Percentiles rank a stretch among this genome's conserved stretches.
Evolutionary conservation across 2,113 vertebrate species (phyloP).

Genomic region (Oreochromis spilurus): DNA sequence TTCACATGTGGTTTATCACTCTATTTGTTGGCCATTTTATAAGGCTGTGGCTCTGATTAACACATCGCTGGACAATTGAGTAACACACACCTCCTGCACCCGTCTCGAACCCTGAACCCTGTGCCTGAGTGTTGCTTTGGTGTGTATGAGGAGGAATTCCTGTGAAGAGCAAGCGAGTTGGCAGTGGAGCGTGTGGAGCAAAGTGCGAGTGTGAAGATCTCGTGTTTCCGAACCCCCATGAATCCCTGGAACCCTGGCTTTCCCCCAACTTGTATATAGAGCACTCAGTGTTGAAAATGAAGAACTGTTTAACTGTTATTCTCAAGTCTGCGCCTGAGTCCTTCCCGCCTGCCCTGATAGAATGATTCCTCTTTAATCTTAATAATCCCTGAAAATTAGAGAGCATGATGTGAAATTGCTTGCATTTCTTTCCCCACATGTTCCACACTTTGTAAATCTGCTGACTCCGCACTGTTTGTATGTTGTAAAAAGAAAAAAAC

Average conservation of each 20-base stretch:
- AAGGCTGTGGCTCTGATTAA: too few relatives aligned
- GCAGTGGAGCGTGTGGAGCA: too few relatives aligned
- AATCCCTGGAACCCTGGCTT: background rate
- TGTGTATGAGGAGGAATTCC: too few relatives aligned
- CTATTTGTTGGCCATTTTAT: too few relatives aligned
- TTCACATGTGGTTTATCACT: too few relatives aligned
- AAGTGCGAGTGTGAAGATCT: too few relatives aligned
- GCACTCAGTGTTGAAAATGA: background rate
- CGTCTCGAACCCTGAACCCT: too few relatives aligned
- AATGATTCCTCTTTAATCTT: fast-evolving
- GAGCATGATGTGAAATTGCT: background rate
- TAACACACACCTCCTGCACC: too few relatives aligned
- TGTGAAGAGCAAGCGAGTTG: too few relatives aligned
- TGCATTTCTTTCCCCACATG: background rate
- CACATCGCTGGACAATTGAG: too few relatives aligned
- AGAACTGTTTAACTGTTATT: background rate
- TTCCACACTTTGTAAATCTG: background rate
- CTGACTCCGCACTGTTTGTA: fast-evolving
- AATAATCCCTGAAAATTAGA: background rate
- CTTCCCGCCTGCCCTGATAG: background rate
- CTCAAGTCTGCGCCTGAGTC: background rate
- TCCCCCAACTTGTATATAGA: background rate
- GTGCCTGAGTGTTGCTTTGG: too few relatives aligned
- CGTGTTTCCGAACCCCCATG: too few relatives aligned
- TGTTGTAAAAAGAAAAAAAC: background rate